Evolutionary conservation across 2,888 invertebrate genomes (phyloP).

Genomic region (Pherbina coryleti): DNA sequence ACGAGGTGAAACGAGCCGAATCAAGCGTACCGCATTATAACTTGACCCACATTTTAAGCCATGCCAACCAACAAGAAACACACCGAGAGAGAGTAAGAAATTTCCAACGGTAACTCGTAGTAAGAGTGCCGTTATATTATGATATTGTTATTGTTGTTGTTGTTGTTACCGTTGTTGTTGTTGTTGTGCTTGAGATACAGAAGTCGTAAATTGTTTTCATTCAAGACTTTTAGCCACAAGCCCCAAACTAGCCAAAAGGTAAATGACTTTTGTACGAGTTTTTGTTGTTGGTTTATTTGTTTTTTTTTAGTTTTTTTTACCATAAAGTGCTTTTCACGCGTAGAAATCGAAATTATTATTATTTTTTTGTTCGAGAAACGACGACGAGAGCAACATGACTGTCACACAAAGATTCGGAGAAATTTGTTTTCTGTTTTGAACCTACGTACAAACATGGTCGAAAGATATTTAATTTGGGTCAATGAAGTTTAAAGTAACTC

Average conservation of each 20-base stretch:
- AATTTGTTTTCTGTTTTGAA: too few relatives aligned
- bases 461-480: too few relatives aligned
- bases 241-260: neutral
- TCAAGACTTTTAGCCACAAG: neutral
- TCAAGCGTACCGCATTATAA: slow-evolving; percentile 54
- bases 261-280: slow-evolving; percentile 15
- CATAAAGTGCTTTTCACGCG: neutral
- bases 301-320: neutral
- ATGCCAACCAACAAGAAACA: neutral
- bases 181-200: neutral
- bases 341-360: neutral
- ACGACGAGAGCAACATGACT: neutral
- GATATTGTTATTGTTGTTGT: slow-evolving; percentile 17
- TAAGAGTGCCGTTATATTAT: neutral
- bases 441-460: too few relatives aligned
- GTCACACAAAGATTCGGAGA: too few relatives aligned
- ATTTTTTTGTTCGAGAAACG: neutral
- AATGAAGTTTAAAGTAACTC: too few relatives aligned
- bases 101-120: slow-evolving; percentile 24
- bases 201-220: slow-evolving; percentile 12
- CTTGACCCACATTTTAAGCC: slow-evolving; percentile 67
- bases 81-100: slow-evolving; percentile 15
- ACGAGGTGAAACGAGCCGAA: neutral
- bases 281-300: neutral
- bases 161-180: neutral